Conservation (phyloP, 2,113 vertebrate genomes). For the Spilogale gracilis region DNA sequence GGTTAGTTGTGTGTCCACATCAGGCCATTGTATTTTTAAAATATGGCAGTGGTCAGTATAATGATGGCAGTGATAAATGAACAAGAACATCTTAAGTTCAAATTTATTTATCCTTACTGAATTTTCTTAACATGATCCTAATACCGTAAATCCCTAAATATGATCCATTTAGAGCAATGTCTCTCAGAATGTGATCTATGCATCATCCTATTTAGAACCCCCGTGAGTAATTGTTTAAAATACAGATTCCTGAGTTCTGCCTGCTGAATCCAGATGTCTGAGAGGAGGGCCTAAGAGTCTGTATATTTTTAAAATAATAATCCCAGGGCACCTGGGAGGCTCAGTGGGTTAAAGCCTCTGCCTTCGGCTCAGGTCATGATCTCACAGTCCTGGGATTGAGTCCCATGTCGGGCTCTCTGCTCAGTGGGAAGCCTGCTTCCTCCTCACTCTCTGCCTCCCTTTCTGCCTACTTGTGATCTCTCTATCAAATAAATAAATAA, state of each 20-base stretch:
- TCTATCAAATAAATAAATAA: too few species aligned
- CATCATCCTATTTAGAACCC: neutral
- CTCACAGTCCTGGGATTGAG: too few species aligned
- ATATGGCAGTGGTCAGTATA: neutral
- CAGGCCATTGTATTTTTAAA: slow-evolving; percentile 7
- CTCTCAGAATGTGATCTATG: neutral
- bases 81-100: neutral
- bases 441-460: too few species aligned
- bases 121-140: slow-evolving; percentile 3
- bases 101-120: neutral
- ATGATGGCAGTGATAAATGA: neutral
- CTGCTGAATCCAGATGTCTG: neutral
- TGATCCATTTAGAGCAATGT: neutral
- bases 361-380: too few species aligned
- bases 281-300: neutral
- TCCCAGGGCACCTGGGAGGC: too few species aligned
- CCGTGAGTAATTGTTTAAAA: neutral
- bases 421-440: too few species aligned
- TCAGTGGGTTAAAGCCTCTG: too few species aligned
- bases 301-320: neutral
- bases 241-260: neutral
- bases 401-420: too few species aligned
- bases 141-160: neutral
- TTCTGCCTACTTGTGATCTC: too few species aligned
- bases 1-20: neutral